These are phyloP conservation scores for Leucopsar rothschildi DNA, from an alignment of 2,113 vertebrate genomes.

Conservation along the genomic window DNA sequence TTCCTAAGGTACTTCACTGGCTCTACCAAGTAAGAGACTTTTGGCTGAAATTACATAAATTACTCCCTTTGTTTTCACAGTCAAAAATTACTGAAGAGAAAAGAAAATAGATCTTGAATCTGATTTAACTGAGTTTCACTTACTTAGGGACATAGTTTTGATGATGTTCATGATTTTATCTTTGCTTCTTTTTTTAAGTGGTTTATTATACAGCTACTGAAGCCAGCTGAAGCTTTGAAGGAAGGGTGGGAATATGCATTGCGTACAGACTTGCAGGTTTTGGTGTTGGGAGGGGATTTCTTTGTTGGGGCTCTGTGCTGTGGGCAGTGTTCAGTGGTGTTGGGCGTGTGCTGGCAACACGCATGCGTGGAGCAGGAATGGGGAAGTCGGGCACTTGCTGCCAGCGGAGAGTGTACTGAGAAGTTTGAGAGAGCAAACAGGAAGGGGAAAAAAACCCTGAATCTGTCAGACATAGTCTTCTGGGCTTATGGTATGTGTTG, in stretches of 20 bases:
- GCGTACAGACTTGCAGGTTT: background rate
- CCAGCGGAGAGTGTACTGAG: background rate
- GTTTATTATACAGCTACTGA: accelerated
- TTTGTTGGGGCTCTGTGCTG: background rate
- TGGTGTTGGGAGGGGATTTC: background rate
- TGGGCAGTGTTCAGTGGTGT: accelerated
- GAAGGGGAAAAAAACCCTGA: background rate
- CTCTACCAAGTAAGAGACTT: background rate
- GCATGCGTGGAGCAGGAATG: background rate
- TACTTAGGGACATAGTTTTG: background rate
- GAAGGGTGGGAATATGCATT: background rate
- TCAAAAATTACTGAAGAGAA: background rate
- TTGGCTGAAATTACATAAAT: background rate
- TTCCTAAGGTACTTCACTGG: background rate
- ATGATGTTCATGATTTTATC: background rate
- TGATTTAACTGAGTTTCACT: background rate
- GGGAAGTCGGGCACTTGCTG: background rate
- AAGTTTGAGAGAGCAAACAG: background rate
- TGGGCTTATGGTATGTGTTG: background rate
- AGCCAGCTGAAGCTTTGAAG: background rate
- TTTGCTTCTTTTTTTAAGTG: background rate
- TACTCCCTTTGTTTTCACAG: background rate
- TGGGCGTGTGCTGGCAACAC: background rate
- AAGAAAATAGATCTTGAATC: background rate
- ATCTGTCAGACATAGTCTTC: accelerated